phyloP scores from a whole-genome alignment of 2,797 vertebrate genomes.

The Spinus olivaceus region DNA sequence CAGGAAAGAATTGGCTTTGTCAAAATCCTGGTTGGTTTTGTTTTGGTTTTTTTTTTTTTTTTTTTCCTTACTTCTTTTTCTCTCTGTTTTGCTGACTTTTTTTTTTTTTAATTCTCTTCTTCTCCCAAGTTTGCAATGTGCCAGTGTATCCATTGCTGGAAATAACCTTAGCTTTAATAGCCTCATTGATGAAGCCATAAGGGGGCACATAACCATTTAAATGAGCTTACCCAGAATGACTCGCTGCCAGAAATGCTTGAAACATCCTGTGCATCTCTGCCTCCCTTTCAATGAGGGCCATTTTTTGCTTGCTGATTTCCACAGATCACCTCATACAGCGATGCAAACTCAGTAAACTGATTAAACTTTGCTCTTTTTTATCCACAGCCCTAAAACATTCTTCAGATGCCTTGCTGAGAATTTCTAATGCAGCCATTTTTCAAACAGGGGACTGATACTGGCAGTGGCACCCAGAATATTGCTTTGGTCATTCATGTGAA shows the following conservation, averaged over 20 bases:
- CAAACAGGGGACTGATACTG: not conserved
- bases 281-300: not conserved
- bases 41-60: not conserved
- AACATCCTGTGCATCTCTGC: not conserved
- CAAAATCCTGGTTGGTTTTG: not conserved
- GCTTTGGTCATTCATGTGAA: not conserved
- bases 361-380: not conserved
- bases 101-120: not conserved
- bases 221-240: conserved; percentile 13
- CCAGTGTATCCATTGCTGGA: not conserved
- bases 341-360: not conserved
- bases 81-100: not conserved
- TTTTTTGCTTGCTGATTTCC: conserved; percentile 22
- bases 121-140: not conserved
- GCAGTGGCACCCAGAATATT: not conserved
- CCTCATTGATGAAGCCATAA: conserved; percentile 37
- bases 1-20: not conserved
- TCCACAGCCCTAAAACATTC: not conserved
- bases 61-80: not conserved
- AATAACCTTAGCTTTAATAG: conserved; percentile 31
- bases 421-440: not conserved
- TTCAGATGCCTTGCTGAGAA: not conserved
- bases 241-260: not conserved
- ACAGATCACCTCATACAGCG: not conserved
- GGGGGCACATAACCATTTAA: conserved; percentile 27